These are phyloP conservation scores for Monomorium pharaonis DNA, from an alignment of 1,140 invertebrate genomes.

Conservation along the genomic window DNA sequence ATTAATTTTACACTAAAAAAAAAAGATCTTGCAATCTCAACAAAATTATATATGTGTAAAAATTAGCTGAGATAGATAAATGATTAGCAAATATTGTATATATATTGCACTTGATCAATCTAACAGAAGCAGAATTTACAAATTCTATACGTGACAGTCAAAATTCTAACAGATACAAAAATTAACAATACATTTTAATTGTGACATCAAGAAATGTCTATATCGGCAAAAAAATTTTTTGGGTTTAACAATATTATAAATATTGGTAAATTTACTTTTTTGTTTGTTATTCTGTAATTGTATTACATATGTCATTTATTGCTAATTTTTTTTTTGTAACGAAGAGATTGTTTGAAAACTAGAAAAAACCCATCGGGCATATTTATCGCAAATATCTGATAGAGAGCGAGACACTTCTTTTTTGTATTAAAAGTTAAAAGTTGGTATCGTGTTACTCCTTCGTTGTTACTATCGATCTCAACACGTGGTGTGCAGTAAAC, in stretches of 20 bases:
- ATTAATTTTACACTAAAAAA: too few species aligned
- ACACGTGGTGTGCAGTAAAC: slow-evolving; percentile 16
- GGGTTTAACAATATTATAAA: not conserved
- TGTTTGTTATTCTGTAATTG: not conserved
- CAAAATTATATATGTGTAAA: too few species aligned
- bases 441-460: not conserved
- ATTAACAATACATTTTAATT: too few species aligned
- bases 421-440: not conserved
- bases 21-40: too few species aligned
- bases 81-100: too few species aligned
- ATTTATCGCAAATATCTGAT: not conserved
- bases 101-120: too few species aligned
- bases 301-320: not conserved
- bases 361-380: not conserved
- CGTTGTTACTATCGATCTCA: not conserved
- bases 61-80: too few species aligned
- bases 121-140: too few species aligned
- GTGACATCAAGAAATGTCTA: too few species aligned
- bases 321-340: not conserved
- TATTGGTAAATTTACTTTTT: not conserved
- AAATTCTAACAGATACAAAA: too few species aligned
- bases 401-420: not conserved
- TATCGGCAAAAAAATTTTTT: too few species aligned
- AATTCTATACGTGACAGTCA: too few species aligned
- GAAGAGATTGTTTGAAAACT: not conserved